Base-by-base conservation (phyloP, 2,113 vertebrate genomes). In the Pachypanchax playfairii region DNA sequence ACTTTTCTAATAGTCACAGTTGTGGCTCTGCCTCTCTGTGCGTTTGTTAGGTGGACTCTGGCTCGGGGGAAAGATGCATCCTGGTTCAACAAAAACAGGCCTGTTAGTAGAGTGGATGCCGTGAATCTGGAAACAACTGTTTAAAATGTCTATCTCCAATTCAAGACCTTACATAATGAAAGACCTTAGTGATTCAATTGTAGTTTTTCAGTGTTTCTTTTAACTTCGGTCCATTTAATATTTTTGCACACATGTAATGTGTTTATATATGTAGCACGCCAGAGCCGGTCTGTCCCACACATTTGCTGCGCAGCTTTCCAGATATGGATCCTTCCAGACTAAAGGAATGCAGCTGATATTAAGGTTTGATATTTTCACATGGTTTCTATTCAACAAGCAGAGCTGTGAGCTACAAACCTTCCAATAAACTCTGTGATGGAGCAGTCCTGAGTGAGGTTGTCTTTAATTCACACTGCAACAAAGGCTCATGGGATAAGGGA, bases 321-420 rank as follows among this genome's bases (percentile, higher is more conserved):
- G 35, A 62, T 66, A 67, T 75, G 59, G 18, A 78, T 67, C 63
- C 42, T 65, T 44, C 50, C 64, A 71, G 75, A 78, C 75, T 41
- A 41, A 24, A 87, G 77, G 86, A 90, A 88, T 85, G 86, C 58
- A 62, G 76, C 68, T 50, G 58, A 81, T 81, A 77, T 70, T 67
- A 82, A 68, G 51, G 50, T 75, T 78, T 6, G 57, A 73, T 73
- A 73, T 73, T 79, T 79, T 59, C 87, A 89, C 79, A 73, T 87
- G 87, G 80, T 83, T 85, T 72, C 70, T 70, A 73, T 86, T 84
- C 55, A 54, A n/a, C 47, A 36, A 31, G 22, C 46, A 47, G 47
- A 56, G 33, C 57, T 17, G 13, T 49, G 58, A 73, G 69, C 35
- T 53, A 39, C 43, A 70, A 64, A 81, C 24, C 61, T 42, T 73